Evolutionary conservation across 1,140 invertebrate species (phyloP).

Genomic region (Drosophila baimaii): DNA sequence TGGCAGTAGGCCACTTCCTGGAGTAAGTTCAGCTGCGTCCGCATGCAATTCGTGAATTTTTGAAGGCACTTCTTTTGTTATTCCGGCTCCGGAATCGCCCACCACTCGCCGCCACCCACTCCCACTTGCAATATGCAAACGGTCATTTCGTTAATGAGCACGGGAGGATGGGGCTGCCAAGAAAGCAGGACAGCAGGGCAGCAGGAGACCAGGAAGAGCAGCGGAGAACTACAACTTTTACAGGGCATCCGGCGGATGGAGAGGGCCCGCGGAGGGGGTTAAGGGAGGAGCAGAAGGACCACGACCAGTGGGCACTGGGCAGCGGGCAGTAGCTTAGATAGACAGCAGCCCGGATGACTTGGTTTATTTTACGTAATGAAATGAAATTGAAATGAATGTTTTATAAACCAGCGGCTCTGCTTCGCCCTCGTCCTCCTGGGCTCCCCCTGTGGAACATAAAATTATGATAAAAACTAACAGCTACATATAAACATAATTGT

Average conservation of each 20-base stretch:
- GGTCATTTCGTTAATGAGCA: conserved; percentile 84
- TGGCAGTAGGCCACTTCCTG: conserved; percentile 76
- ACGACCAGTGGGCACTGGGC: conserved; percentile 33
- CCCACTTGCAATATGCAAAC: conserved; percentile 75
- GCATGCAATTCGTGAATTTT: conserved; percentile 77
- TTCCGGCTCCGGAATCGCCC: conserved; percentile 28
- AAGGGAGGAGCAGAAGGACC: conserved; percentile 8
- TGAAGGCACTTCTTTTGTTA: conserved; percentile 71
- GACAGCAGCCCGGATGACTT: conserved; percentile 72
- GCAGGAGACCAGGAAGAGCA: conserved; percentile 1
- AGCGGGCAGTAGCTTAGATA: conserved; percentile 46
- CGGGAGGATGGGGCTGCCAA: conserved; percentile 22
- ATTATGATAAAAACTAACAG: conserved; percentile 68
- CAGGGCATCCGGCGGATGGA: conserved; percentile 74
- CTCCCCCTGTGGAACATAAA: conserved; percentile 44
- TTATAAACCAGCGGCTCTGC: conserved; percentile 62
- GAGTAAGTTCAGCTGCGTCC: conserved; percentile 52
- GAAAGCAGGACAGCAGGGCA: too few species aligned
- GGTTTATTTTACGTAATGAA: conserved; percentile 82
- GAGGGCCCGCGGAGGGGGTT: conserved; percentile 2
- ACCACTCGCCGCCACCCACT: background rate
- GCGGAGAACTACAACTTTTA: conserved; percentile 65
- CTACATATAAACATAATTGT: conserved; percentile 30
- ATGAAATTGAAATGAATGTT: conserved; percentile 83
- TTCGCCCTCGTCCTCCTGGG: background rate